These are phyloP conservation scores for Brachyistius frenatus DNA, from an alignment of 2,113 vertebrate species.

Conservation along the genomic window DNA sequence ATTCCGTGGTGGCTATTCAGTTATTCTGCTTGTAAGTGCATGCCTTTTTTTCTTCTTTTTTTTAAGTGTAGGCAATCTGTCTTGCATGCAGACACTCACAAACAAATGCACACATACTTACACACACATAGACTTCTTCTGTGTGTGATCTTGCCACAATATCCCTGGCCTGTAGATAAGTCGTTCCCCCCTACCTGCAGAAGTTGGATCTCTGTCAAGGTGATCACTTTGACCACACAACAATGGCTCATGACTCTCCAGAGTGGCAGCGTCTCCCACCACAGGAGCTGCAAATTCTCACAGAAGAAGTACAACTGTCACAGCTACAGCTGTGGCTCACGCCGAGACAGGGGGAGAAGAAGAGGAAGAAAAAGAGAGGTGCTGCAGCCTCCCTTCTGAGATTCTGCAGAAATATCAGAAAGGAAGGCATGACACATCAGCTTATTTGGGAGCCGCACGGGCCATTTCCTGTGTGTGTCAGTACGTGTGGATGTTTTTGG, in stretches of 20 bases:
- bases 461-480: slow-evolving; percentile 72
- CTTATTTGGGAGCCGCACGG: slow-evolving; percentile 79
- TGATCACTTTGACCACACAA: slow-evolving; percentile 86
- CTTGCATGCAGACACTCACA: slow-evolving; percentile 33
- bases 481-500: slow-evolving; percentile 61
- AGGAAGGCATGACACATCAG: slow-evolving; percentile 89
- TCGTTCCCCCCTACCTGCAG: slow-evolving; percentile 80
- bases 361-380: slow-evolving; percentile 66
- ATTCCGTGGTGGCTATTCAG: slow-evolving; percentile 48
- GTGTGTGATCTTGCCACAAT: not conserved
- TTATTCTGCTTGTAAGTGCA: slow-evolving; percentile 37
- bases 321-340: slow-evolving; percentile 42
- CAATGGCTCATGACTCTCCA: slow-evolving; percentile 79
- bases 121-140: not conserved
- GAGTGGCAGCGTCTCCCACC: slow-evolving; percentile 53
- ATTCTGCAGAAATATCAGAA: slow-evolving; percentile 84
- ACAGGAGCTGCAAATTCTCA: slow-evolving; percentile 39
- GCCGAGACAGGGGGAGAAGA: slow-evolving; percentile 39
- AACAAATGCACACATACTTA: slow-evolving; percentile 27
- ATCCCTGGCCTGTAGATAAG: not conserved
- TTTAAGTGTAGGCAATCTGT: not conserved
- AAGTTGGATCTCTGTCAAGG: slow-evolving; percentile 85
- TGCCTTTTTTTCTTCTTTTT: slow-evolving; percentile 16
- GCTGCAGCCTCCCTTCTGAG: slow-evolving; percentile 82
- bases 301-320: slow-evolving; percentile 59